phyloP scores from a whole-genome alignment of 2,888 invertebrate genomes.

The Idaea aversata region DNA sequence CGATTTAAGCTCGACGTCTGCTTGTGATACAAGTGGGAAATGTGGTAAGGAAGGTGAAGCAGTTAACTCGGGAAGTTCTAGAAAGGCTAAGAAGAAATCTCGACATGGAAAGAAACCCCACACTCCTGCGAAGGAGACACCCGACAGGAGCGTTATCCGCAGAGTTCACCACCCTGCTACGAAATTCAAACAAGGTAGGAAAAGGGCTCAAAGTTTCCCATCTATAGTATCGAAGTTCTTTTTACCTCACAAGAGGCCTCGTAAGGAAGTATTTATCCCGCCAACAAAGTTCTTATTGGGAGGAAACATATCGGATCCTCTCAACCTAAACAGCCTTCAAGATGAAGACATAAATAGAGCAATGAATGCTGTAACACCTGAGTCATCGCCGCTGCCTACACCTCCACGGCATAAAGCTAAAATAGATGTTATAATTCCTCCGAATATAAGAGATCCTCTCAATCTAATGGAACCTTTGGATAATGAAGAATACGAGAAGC shows the following conservation, averaged over 20 bases:
- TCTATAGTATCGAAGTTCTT: constrained; percentile 85
- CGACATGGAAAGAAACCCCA: constrained; percentile 70
- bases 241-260: constrained; percentile 86
- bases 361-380: constrained; percentile 94
- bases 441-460: constrained; percentile 94
- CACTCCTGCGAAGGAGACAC: constrained; percentile 60
- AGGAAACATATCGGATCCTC: constrained; percentile 96
- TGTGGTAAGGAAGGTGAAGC: constrained; percentile 63
- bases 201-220: constrained; percentile 85
- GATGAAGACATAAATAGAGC: constrained; percentile 88
- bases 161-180: constrained; percentile 65
- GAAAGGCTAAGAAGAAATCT: constrained; percentile 71
- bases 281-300: constrained; percentile 96
- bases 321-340: constrained; percentile 95
- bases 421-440: constrained; percentile 95
- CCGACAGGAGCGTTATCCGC: constrained; percentile 63
- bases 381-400: constrained; percentile 93
- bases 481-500: constrained; percentile 90
- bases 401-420: constrained; percentile 89
- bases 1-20: constrained; percentile 6
- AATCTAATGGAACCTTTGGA: constrained; percentile 90
- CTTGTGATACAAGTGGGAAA: constrained; percentile 55
- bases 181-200: constrained; percentile 79
- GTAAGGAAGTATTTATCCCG: constrained; percentile 88
- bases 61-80: constrained; percentile 44